phyloP scores from a whole-genome alignment of 2,797 vertebrate species.

The Tolypeutes matacus region DNA sequence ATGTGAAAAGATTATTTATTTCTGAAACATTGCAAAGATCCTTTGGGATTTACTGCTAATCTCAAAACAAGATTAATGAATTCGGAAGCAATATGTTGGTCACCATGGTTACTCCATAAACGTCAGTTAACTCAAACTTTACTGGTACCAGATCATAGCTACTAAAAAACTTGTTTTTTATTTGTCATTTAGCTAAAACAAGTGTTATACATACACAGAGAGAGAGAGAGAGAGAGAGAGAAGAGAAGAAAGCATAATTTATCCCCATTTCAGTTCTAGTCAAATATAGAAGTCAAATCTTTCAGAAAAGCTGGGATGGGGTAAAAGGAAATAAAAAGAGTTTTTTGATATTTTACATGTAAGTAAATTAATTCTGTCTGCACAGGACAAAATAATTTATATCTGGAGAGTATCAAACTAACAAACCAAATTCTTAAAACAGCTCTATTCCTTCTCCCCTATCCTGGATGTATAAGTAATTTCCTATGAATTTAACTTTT shows the following conservation, averaged over 20 bases:
- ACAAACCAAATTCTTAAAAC: not conserved
- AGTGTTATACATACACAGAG: too few relatives aligned
- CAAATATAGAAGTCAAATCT: slow-evolving; percentile 8
- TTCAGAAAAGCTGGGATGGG: not conserved
- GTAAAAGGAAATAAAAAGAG: not conserved
- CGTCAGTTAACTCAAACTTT: slow-evolving; percentile 63
- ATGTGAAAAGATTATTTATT: slow-evolving; percentile 78
- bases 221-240: not conserved
- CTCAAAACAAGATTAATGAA: slow-evolving; percentile 72
- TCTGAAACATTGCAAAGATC: slow-evolving; percentile 65
- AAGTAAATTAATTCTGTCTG: not conserved
- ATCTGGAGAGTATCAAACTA: not conserved
- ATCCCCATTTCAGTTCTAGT: not conserved
- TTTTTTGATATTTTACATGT: not conserved
- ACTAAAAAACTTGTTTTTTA: slow-evolving; percentile 53
- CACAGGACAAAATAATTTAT: not conserved
- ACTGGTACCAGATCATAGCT: slow-evolving; percentile 50
- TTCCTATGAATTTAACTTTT: not conserved
- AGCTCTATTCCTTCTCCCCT: not conserved
- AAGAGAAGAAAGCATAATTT: slow-evolving; percentile 8
- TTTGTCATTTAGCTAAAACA: slow-evolving; percentile 35
- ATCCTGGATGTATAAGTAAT: not conserved
- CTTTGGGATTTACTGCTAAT: slow-evolving; percentile 81
- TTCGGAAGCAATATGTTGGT: slow-evolving; percentile 71
- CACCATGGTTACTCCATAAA: slow-evolving; percentile 83